Base-by-base conservation (phyloP, 2,888 invertebrate genomes). In the Phragmatobia fuliginosa region DNA sequence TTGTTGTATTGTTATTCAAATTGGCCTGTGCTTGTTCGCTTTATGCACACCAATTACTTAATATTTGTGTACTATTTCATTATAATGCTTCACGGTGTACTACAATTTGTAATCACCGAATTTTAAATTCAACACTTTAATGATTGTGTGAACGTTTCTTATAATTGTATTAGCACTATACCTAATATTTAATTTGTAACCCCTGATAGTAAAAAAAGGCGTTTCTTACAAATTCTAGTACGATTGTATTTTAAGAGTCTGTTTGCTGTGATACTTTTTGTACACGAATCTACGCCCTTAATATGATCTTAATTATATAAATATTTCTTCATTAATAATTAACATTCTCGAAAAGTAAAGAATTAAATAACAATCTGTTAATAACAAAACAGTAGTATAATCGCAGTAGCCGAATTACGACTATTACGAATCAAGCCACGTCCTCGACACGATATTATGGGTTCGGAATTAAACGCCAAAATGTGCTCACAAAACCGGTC, bases 381-480 rank as follows among this genome's bases (percentile, higher is more conserved):
- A 69, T 64, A 66, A 70, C 62, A 63, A 70, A 59, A 49, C 62
- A 25, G 32, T 61, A 28, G 60, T 64, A 61, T 60, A 61, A 65
- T 38, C 56, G 65, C 61, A 62, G 70, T 70, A 62, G 62, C 66
- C 66, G 58, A 38, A 58, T 61, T 41, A 66, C 70, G 38, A 60
- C 38, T 28, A 71, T 67, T 71, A 67, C 52, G 25, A 71, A 64
- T 52, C 60, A 38, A 67, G 52, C 32, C 64, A 71, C 64, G 71
- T 67, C 56, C 66, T 66, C 71, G 56, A 38, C 60, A 67, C 66
- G 58, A 70, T 67, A 41, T 70, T 67, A 67, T 71, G 63, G 66
- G 45, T 66, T 67, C 31, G 71, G 64, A 64, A 67, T 64, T 59
- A 71, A 70, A 67, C 64, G 63, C 67, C 64, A 67, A 67, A 71